These are phyloP conservation scores for Drosophila bifasciata DNA, from an alignment of 1,140 invertebrate species.

Conservation along the genomic window DNA sequence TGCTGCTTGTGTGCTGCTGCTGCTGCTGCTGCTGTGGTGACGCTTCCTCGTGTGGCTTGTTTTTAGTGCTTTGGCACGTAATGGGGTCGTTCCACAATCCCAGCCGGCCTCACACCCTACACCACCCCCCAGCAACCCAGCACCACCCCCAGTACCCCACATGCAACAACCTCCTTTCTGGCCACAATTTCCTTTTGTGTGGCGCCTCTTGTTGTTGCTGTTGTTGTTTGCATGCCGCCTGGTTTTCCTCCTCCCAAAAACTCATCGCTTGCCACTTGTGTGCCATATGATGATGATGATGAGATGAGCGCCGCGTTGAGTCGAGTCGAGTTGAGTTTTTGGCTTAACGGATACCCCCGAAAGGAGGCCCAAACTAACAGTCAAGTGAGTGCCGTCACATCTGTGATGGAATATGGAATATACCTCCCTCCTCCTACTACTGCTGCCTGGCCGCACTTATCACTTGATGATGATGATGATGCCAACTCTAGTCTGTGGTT, in stretches of 20 bases:
- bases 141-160: no score
- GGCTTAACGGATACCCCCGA: no score
- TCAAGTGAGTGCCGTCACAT: slow-evolving; percentile 26
- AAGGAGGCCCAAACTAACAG: slow-evolving; percentile 38
- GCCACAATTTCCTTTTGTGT: slow-evolving; percentile 68
- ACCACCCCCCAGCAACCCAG: slow-evolving; percentile 4
- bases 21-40: slow-evolving; percentile 28
- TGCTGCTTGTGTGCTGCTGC: slow-evolving; percentile 11
- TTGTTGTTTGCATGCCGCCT: slow-evolving; percentile 49
- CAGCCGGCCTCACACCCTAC: slow-evolving; percentile 14
- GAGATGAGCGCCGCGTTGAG: slow-evolving; percentile 54
- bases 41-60: slow-evolving; percentile 67
- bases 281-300: slow-evolving; percentile 62
- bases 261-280: slow-evolving; percentile 61
- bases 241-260: slow-evolving; percentile 42
- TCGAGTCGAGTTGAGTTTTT: slow-evolving; percentile 34
- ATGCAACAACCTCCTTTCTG: slow-evolving; percentile 7
- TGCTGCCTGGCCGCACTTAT: slow-evolving; percentile 41
- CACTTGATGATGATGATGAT: slow-evolving; percentile 33
- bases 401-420: slow-evolving; percentile 10
- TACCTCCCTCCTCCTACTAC: not conserved
- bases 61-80: slow-evolving; percentile 81
- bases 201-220: slow-evolving; percentile 37
- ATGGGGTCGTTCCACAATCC: slow-evolving; percentile 66
- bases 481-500: slow-evolving; percentile 31